Conservation (phyloP, 2,113 vertebrate species). For the Pseudorectes ferrugineus region DNA sequence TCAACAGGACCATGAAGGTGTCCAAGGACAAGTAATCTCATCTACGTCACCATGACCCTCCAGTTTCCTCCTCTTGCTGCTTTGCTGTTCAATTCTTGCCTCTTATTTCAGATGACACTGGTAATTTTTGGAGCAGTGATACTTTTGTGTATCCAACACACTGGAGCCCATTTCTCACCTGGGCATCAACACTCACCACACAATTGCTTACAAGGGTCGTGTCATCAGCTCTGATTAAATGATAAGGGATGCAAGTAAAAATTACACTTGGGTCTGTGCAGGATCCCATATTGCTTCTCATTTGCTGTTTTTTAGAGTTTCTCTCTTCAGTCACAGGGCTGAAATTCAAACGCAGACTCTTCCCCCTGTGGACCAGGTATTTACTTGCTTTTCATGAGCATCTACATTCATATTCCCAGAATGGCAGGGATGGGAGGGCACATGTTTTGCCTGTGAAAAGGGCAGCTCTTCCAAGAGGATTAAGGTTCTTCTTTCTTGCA, state of each 20-base stretch:
- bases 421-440: background rate
- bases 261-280: background rate
- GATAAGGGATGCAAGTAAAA: background rate
- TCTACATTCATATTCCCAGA: background rate
- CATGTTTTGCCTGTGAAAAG: background rate
- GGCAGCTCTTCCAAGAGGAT: background rate
- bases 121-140: background rate
- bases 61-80: background rate
- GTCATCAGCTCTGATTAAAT: background rate
- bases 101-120: background rate
- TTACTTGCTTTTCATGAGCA: slow-evolving; percentile 10
- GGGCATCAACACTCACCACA: background rate
- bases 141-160: background rate
- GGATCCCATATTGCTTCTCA: background rate
- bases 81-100: background rate
- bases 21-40: background rate
- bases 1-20: background rate
- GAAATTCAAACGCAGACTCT: background rate
- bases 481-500: background rate
- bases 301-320: background rate
- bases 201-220: background rate
- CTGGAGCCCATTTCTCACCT: background rate
- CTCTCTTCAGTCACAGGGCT: background rate
- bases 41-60: rapidly evolving
- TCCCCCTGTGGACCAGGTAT: background rate